Evolutionary conservation across 2,113 vertebrate genomes (phyloP).

Genomic region (Polyodon spathula): DNA sequence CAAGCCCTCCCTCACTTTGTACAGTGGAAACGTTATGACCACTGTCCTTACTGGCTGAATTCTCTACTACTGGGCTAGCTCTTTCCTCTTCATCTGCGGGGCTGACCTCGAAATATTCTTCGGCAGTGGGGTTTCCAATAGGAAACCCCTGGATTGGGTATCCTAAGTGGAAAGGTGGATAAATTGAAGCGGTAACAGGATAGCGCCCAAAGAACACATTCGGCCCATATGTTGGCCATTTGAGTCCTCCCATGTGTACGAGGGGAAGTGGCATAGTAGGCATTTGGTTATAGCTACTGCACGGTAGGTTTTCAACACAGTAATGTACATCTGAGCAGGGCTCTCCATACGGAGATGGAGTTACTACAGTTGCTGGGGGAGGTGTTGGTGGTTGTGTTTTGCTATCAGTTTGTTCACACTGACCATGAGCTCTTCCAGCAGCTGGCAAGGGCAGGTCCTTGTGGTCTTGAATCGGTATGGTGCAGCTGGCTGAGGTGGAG

Average conservation of each 20-base stretch:
- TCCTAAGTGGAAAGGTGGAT: slow-evolving; percentile 56
- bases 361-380: slow-evolving; percentile 32
- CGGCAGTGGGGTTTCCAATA: slow-evolving; percentile 11
- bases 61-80: no score
- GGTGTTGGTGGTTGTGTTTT: slow-evolving; percentile 37
- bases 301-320: slow-evolving; percentile 33
- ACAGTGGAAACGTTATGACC: no score
- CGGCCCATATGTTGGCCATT: slow-evolving; percentile 36
- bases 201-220: slow-evolving; percentile 52
- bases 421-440: slow-evolving; percentile 42
- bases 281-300: slow-evolving; percentile 31
- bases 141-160: slow-evolving; percentile 60
- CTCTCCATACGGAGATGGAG: slow-evolving; percentile 44
- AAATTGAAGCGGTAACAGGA: slow-evolving; percentile 52
- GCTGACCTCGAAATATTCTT: not conserved
- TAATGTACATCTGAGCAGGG: slow-evolving; percentile 41
- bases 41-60: no score
- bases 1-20: no score
- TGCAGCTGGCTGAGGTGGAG: slow-evolving; percentile 20
- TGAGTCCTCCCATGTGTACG: slow-evolving; percentile 45
- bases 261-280: slow-evolving; percentile 49
- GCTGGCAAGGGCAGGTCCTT: slow-evolving; percentile 44
- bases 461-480: slow-evolving; percentile 30
- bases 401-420: slow-evolving; percentile 30
- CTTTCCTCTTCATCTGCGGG: not conserved